A percentile compares a stretch with the other conserved stretches of the same genome.
Conservation (phyloP, 1,140 invertebrate species). For the Galleria mellonella region DNA sequence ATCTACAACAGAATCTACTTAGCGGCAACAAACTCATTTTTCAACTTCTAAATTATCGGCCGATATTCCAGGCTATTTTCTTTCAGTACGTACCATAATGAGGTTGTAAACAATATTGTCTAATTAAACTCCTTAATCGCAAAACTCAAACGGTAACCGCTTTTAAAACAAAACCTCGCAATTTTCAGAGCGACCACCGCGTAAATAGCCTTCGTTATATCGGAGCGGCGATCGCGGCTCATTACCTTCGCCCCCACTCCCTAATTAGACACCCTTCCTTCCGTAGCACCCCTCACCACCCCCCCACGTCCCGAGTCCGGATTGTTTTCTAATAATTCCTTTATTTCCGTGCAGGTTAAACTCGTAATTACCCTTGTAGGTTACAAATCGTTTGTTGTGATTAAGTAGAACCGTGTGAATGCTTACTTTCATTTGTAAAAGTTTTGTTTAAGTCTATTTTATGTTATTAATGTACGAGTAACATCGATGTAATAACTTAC, state of each 20-base stretch:
- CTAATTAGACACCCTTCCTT: slow-evolving; percentile 67
- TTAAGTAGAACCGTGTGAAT: slow-evolving; percentile 1
- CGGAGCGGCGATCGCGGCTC: slow-evolving; percentile 69
- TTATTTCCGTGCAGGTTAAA: slow-evolving; percentile 56
- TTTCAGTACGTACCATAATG: slow-evolving; percentile 55
- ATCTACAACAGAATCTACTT: slow-evolving; percentile 40
- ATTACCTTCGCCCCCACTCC: slow-evolving; percentile 63
- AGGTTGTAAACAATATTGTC: slow-evolving; percentile 71
- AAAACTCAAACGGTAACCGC: slow-evolving; percentile 72
- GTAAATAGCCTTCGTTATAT: slow-evolving; percentile 71
- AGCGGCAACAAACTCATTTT: slow-evolving; percentile 57
- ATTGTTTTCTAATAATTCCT: slow-evolving; percentile 72
- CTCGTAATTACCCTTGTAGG: slow-evolving; percentile 44
- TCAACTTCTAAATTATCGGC: slow-evolving; percentile 67
- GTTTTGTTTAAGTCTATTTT: no score
- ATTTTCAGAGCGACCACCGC: slow-evolving; percentile 68
- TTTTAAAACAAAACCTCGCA: slow-evolving; percentile 71
- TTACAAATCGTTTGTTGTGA: slow-evolving; percentile 20
- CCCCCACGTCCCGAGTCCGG: slow-evolving; percentile 20
- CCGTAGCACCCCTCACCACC: slow-evolving; percentile 24
- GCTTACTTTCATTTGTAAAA: no score
- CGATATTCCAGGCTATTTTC: slow-evolving; percentile 56
- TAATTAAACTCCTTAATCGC: slow-evolving; percentile 74
- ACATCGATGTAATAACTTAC: no score
- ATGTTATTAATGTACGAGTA: no score